Conservation (phyloP, 2,888 invertebrate species). For the Euzetes globulus region DNA sequence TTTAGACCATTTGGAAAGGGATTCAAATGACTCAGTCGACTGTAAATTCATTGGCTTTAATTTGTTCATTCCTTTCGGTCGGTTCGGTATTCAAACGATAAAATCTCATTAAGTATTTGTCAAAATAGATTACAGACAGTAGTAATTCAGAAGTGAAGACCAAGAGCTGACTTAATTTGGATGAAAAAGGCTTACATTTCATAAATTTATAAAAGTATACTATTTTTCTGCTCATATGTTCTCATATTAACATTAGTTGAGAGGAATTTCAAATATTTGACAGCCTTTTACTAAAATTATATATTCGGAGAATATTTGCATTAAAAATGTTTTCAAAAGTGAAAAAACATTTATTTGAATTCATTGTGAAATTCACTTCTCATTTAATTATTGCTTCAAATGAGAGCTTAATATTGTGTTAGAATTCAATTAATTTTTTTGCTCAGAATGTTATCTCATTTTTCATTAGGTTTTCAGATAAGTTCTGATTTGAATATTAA, state of each 20-base stretch:
- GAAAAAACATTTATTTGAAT: neutral
- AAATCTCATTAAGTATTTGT: constrained; percentile 25
- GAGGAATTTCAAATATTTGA: neutral
- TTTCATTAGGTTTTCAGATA: too few species aligned
- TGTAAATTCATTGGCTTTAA: neutral
- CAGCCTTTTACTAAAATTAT: neutral
- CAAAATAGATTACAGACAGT: constrained; percentile 15
- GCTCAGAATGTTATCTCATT: too few species aligned
- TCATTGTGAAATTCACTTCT: too few species aligned
- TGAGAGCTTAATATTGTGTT: too few species aligned
- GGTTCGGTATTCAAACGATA: constrained; percentile 18
- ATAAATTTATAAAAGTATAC: neutral
- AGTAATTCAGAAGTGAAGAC: neutral
- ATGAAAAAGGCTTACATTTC: neutral
- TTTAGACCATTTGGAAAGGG: neutral
- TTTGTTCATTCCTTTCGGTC: too few species aligned
- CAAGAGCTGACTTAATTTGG: constrained; percentile 2
- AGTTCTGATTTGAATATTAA: too few species aligned
- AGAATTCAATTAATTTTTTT: too few species aligned
- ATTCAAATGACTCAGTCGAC: neutral
- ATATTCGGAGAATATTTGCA: neutral
- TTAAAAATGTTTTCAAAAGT: neutral
- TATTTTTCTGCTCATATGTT: neutral
- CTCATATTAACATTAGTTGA: neutral
- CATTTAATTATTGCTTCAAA: too few species aligned